phyloP scores from a whole-genome alignment of 2,888 invertebrate species.

The Tetheella fluctuosa region DNA sequence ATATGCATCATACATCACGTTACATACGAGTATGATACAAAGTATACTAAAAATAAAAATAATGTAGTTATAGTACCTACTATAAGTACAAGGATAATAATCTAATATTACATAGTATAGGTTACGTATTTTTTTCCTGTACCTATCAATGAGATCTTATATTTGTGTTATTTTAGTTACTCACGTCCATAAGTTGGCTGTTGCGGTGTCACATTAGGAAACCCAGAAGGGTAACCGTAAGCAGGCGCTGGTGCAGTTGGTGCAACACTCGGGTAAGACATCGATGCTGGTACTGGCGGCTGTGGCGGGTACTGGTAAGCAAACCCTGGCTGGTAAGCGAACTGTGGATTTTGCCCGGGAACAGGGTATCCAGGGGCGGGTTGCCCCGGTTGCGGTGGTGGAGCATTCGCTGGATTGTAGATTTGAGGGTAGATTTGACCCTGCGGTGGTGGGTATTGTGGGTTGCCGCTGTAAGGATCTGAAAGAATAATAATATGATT shows the following conservation, averaged over 20 bases:
- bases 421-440: constrained; percentile 67
- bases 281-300: constrained; percentile 46
- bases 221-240: constrained; percentile 32
- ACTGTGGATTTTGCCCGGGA: constrained; percentile 35
- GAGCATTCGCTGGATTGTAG: constrained; percentile 59
- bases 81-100: too few species aligned
- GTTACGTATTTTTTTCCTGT: too few species aligned
- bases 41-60: too few species aligned
- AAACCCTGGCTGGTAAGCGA: constrained; percentile 49
- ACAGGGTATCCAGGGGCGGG: constrained; percentile 31
- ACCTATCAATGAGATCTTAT: too few species aligned
- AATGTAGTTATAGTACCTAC: too few species aligned
- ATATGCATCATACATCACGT: too few species aligned
- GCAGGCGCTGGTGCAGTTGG: constrained; percentile 37
- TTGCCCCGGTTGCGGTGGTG: constrained; percentile 46
- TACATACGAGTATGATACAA: too few species aligned
- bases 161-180: constrained; percentile 15
- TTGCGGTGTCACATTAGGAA: constrained; percentile 30
- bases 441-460: constrained; percentile 65
- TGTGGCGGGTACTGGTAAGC: constrained; percentile 30
- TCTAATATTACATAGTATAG: too few species aligned
- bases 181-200: constrained; percentile 38
- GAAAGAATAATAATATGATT: constrained; percentile 42
- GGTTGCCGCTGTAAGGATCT: constrained; percentile 64
- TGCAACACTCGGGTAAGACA: constrained; percentile 57